phyloP scores from a whole-genome alignment of 2,888 invertebrate species.

The Herminia tarsipennalis region DNA sequence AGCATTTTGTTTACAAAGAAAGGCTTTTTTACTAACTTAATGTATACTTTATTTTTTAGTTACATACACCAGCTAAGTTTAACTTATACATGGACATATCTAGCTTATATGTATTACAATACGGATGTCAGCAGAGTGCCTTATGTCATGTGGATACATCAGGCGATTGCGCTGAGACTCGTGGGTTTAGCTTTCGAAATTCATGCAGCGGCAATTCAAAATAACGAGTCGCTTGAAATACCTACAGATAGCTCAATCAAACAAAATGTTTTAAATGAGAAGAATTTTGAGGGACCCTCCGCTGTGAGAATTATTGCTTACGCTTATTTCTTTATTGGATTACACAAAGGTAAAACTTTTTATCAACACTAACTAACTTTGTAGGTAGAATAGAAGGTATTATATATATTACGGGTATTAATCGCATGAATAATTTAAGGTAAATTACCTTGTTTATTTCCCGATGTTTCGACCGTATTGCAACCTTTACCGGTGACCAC shows the following conservation, averaged over 20 bases:
- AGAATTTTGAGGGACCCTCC: conserved; percentile 64
- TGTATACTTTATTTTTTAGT: conserved; percentile 77
- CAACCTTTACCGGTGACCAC: too few relatives aligned
- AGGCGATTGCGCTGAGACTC: conserved; percentile 92
- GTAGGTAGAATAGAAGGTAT: too few relatives aligned
- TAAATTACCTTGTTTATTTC: too few relatives aligned
- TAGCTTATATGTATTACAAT: conserved; percentile 90
- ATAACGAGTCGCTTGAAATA: conserved; percentile 53
- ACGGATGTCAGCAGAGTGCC: conserved; percentile 84
- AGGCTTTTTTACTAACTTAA: too few relatives aligned
- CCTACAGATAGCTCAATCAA: conserved; percentile 13
- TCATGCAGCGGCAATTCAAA: conserved; percentile 50
- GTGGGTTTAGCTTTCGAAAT: conserved; percentile 94
- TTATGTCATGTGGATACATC: conserved; percentile 91
- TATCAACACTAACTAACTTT: too few relatives aligned
- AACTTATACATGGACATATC: conserved; percentile 91
- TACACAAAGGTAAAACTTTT: conserved; percentile 89
- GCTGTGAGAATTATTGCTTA: conserved; percentile 90
- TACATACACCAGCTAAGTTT: conserved; percentile 89
- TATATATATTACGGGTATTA: too few relatives aligned
- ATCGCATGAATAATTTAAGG: too few relatives aligned
- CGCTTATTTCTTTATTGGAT: conserved; percentile 92
- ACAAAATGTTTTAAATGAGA: not conserved
- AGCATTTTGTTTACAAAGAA: too few relatives aligned
- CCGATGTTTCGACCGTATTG: too few relatives aligned